A percentile compares a stretch with the other conserved stretches of the same genome.
Evolutionary conservation across 1,140 invertebrate species (phyloP).

Genomic region (Atta colombica): DNA sequence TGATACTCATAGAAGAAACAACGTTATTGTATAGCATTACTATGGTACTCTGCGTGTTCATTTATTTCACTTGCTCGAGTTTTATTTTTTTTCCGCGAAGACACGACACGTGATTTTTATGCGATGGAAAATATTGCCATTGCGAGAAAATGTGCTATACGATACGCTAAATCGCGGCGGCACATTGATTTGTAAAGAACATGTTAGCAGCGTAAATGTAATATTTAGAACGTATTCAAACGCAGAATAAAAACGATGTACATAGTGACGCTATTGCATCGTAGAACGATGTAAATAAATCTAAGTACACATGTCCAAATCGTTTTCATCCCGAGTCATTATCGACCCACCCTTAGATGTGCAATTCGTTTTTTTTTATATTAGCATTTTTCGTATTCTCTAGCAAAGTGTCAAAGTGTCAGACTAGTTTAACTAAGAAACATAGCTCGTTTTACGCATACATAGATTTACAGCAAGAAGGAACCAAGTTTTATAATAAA

Average conservation of each 20-base stretch:
- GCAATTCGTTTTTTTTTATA: constrained; percentile 68
- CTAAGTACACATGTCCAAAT: constrained; percentile 62
- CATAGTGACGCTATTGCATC: constrained; percentile 39
- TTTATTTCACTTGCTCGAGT: constrained; percentile 25
- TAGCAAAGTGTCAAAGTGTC: constrained; percentile 33
- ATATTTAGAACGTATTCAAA: constrained; percentile 18
- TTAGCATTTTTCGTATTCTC: constrained; percentile 18
- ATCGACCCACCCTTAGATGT: constrained; percentile 61
- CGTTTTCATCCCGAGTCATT: constrained; percentile 36
- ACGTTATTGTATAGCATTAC: constrained; percentile 39
- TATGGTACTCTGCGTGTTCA: constrained; percentile 41
- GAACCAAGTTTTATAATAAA: constrained; percentile 82
- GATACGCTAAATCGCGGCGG: constrained; percentile 10
- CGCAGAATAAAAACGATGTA: constrained; percentile 25
- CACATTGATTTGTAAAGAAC: constrained; percentile 33
- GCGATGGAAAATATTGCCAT: constrained; percentile 4
- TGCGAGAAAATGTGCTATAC: constrained; percentile 1
- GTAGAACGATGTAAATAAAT: constrained; percentile 70
- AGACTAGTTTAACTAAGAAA: constrained; percentile 57
- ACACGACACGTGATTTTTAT: not conserved
- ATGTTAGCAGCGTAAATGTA: constrained; percentile 19
- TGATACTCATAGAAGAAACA: constrained; percentile 81
- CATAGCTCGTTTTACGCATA: constrained; percentile 60
- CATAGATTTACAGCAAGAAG: constrained; percentile 69
- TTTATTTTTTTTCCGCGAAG: constrained; percentile 9